These are phyloP conservation scores for Periophthalmodon schlosseri DNA, from an alignment of 2,113 vertebrate species.

Conservation along the genomic window DNA sequence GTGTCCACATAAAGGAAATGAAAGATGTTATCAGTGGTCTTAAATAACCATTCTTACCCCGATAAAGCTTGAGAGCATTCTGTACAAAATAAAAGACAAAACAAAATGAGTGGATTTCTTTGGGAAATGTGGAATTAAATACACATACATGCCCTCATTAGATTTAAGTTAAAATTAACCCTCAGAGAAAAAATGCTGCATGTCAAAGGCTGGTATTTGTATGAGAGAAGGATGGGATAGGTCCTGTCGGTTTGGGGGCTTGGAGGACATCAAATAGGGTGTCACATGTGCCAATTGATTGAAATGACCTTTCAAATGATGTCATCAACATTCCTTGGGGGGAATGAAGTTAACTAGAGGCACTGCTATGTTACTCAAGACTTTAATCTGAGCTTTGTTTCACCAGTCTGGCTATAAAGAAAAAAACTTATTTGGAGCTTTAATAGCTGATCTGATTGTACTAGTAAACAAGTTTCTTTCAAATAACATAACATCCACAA, in stretches of 20 bases:
- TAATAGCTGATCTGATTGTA: no score
- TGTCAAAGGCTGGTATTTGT: background rate
- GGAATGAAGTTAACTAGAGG: no score
- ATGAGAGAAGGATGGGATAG: background rate
- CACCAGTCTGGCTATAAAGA: no score
- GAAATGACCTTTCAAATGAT: no score
- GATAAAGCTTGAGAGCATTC: background rate
- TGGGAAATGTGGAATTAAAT: conserved; percentile 3
- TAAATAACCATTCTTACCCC: background rate
- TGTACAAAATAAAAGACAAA: background rate
- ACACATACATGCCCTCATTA: background rate
- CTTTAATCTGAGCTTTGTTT: no score
- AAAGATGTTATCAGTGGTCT: conserved; percentile 8
- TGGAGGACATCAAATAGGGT: background rate
- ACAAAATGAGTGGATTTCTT: background rate
- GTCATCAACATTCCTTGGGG: no score
- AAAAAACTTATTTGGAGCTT: no score
- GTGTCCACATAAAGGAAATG: conserved; percentile 1
- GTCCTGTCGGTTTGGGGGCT: background rate
- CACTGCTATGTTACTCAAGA: no score
- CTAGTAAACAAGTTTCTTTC: no score
- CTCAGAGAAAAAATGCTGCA: background rate
- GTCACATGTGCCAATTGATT: no score
- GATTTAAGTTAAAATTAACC: background rate
- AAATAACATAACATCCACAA: no score